A percentile compares a stretch with the other conserved stretches of the same genome.
These are phyloP conservation scores for Cryptocheilus praepositus DNA, from an alignment of 2,888 invertebrate species.

Conservation along the genomic window DNA sequence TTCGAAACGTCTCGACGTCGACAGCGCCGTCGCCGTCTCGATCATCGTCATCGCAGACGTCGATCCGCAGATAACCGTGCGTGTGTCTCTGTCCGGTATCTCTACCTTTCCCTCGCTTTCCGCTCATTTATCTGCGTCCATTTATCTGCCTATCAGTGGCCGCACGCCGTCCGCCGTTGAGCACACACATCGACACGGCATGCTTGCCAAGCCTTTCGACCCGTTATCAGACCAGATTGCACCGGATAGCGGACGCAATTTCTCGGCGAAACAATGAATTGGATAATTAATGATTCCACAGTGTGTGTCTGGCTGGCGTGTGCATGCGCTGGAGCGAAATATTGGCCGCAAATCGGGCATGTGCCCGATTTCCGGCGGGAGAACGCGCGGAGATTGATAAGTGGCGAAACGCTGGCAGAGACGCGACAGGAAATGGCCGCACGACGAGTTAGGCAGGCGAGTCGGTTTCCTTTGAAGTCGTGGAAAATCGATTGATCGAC, in stretches of 20 bases:
- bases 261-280: conserved; percentile 48
- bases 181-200: conserved; percentile 15
- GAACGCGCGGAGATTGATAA: neutral
- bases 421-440: neutral
- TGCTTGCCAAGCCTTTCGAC: conserved; percentile 41
- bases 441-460: too few relatives aligned
- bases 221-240: conserved; percentile 42
- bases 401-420: neutral
- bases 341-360: too few relatives aligned
- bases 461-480: too few relatives aligned
- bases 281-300: conserved; percentile 43
- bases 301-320: too few relatives aligned
- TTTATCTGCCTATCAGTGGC: conserved; percentile 54
- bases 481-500: too few relatives aligned
- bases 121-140: conserved; percentile 57
- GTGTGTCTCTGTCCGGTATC: conserved; percentile 37
- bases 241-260: conserved; percentile 36
- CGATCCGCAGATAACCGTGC: conserved; percentile 41
- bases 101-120: conserved; percentile 47
- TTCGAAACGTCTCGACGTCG: conserved; percentile 42
- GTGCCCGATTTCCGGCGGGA: neutral
- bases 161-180: conserved; percentile 13
- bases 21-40: neutral
- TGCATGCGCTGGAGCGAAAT: too few relatives aligned
- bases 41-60: conserved; percentile 39